Percentiles rank a stretch among this genome's conserved stretches.
Conservation (phyloP, 2,113 vertebrate species). For the Tichodroma muraria region DNA sequence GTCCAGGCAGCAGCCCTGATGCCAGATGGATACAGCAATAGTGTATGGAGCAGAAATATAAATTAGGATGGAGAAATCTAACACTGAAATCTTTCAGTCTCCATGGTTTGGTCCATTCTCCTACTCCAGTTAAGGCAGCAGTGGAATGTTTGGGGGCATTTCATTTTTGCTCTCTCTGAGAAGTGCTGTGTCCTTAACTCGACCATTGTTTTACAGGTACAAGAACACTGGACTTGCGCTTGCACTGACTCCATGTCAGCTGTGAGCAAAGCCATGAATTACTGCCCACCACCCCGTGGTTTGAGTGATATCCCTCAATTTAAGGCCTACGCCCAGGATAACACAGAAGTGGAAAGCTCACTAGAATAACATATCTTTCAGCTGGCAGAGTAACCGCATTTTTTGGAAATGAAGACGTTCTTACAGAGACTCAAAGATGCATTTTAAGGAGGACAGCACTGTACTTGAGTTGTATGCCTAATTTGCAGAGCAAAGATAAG, state of each 20-base stretch:
- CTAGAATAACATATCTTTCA: not conserved
- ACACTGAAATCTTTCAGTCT: not conserved
- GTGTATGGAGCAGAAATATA: not conserved
- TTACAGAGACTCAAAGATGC: not conserved
- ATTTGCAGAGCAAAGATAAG: conserved; percentile 33
- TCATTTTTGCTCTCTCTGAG: not conserved
- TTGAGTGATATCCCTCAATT: not conserved
- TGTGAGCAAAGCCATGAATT: not conserved
- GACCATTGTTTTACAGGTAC: not conserved
- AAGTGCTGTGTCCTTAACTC: not conserved
- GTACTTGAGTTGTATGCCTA: conserved; percentile 13
- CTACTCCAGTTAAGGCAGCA: not conserved
- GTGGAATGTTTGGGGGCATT: accelerated
- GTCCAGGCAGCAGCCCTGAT: not conserved
- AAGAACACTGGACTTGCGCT: not conserved
- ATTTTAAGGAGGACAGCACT: conserved; percentile 11
- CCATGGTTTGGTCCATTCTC: not conserved
- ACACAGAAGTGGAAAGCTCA: not conserved
- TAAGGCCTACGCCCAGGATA: not conserved
- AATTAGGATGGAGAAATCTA: not conserved
- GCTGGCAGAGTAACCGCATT: not conserved
- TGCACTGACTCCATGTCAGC: not conserved
- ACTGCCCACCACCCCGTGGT: not conserved
- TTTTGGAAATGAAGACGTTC: not conserved
- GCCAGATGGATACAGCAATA: not conserved